Base-by-base conservation (phyloP, 2,888 invertebrate species). In the Tridacna gigas region DNA sequence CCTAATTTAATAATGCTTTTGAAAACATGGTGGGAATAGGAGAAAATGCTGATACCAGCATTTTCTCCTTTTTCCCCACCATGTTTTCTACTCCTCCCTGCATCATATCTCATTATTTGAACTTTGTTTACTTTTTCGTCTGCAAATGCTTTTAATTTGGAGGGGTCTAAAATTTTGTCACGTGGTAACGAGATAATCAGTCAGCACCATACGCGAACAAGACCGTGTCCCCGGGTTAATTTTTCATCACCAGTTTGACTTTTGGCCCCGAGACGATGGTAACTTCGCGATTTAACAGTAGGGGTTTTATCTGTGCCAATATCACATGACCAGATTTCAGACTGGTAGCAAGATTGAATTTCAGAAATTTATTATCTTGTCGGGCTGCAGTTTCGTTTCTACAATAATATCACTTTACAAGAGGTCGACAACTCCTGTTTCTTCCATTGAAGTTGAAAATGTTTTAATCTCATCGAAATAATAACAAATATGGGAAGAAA, bases 221-320 rank as follows among this genome's bases (percentile, higher is more conserved):
- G 71, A 13, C 11, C 4, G 48, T n/a, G 69, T 37, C 63, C 22
- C 63, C 13, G 48, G 78, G 77, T 80, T 81, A 81, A 80, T 75
- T 84, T 84, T 81, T 84, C 84, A 84, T 76, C 84, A 78, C 84
- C 47, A 28, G 28, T 48, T 37, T 84, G 84, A 84, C 84, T 84
- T 81, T 56, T 84, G 71, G 75, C 80, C 80, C 73, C n/a, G 47
- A 78, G 48, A 80, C 78, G 71, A 79, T 78, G 71, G 37, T 61
- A 51, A 76, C 71, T 77, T 67, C 76, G 75, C 76, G 63, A 63
- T 37, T 15, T 20, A 66, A 22, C 84, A 60, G 65, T 47, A 79
- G 84, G 84, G 80, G 80, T 78, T 80, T 56, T 74, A 26, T 79
- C 67, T 76, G 78, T 76, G 84, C 65, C 22, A 25, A 47, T 84